These are phyloP conservation scores for Dorcus parallelipipedus DNA, from an alignment of 2,888 invertebrate genomes.

Conservation along the genomic window DNA sequence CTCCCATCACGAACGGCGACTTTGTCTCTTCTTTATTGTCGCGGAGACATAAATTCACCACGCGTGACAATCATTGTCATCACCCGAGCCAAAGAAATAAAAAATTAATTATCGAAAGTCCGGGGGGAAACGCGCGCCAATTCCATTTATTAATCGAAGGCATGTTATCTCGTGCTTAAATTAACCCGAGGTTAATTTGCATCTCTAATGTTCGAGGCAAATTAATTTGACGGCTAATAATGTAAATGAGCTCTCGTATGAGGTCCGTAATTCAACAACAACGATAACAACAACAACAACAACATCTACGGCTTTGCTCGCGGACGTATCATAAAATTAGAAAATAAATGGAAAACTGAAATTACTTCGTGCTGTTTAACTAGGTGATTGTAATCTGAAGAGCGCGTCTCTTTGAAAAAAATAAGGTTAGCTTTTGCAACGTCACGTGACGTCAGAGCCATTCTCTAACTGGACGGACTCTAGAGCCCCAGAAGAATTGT, in stretches of 20 bases:
- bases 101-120: too few species aligned
- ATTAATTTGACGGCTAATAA: constrained; percentile 30
- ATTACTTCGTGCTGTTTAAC: background rate
- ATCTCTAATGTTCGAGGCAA: constrained; percentile 27
- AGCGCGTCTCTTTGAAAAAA: too few species aligned
- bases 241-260: constrained; percentile 23
- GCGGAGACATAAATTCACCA: too few species aligned
- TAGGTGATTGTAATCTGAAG: background rate
- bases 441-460: background rate
- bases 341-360: constrained; percentile 5
- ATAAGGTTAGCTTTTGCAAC: too few species aligned
- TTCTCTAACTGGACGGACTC: background rate
- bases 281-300: background rate
- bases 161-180: constrained; percentile 27
- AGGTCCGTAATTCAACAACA: background rate
- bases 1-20: too few species aligned
- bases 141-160: constrained; percentile 25
- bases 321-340: background rate
- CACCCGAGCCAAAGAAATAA: too few species aligned
- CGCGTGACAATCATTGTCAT: too few species aligned
- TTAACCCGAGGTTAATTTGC: constrained; percentile 29
- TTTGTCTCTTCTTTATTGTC: too few species aligned
- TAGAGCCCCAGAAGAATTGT: too few species aligned
- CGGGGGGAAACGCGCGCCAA: background rate
- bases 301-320: background rate